A percentile compares a stretch with the other conserved stretches of the same genome.
Conservation (phyloP, 2,888 invertebrate genomes). For the Sclerodermus sp. region DNA sequence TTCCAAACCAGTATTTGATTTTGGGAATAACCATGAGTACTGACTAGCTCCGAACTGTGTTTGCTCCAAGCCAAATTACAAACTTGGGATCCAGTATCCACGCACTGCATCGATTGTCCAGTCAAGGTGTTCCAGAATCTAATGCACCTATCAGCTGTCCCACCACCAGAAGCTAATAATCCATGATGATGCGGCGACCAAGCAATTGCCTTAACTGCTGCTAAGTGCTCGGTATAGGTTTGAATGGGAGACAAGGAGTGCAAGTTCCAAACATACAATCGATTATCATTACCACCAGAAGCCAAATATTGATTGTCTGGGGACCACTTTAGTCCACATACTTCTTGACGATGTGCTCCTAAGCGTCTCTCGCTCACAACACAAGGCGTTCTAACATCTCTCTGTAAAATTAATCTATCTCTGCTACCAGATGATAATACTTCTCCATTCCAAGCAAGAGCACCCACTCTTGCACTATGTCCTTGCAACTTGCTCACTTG, state of each 20-base stretch:
- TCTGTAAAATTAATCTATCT: conserved; percentile 89
- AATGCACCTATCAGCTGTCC: conserved; percentile 96
- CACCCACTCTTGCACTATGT: conserved; percentile 90
- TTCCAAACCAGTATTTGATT: conserved; percentile 99
- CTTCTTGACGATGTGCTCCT: conserved; percentile 94
- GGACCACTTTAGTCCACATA: conserved; percentile 98
- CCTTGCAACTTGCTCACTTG: conserved; percentile 89
- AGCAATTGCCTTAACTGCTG: conserved; percentile 97
- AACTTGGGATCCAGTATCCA: conserved; percentile 97
- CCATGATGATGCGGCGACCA: conserved; percentile 99
- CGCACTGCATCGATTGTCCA: conserved; percentile 96
- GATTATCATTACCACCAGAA: conserved; percentile 98
- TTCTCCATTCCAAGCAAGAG: conserved; percentile 97
- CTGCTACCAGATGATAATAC: conserved; percentile 93
- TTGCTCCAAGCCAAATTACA: conserved; percentile 99
- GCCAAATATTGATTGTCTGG: conserved; percentile 96
- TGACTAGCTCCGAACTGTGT: conserved; percentile 95
- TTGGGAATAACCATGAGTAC: conserved; percentile 98
- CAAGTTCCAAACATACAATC: conserved; percentile 89
- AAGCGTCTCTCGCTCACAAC: conserved; percentile 76
- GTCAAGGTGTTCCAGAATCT: conserved; percentile 98
- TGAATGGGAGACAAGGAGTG: conserved; percentile 88
- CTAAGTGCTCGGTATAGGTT: conserved; percentile 94
- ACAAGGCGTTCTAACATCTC: conserved; percentile 88
- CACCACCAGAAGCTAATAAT: conserved; percentile 94